Evolutionary conservation across 2,113 vertebrate genomes (phyloP), one percentile per base, ranked within the genome.

Genomic region (Talpa occidentalis): DNA sequence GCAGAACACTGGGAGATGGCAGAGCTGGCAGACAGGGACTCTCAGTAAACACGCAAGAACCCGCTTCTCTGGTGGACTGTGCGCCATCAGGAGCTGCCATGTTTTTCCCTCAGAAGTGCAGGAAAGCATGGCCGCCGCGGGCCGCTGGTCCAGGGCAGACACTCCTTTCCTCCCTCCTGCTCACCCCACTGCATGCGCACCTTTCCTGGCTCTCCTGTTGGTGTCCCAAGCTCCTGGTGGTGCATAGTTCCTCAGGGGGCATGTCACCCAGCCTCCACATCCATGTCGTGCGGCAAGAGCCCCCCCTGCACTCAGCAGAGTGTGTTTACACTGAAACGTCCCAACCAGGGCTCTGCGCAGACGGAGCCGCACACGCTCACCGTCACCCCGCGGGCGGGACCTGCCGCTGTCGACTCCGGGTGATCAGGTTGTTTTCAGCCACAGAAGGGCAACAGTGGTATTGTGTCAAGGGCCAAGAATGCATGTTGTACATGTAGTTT

Each of bases 321-420:
- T 10, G 35, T 32, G 37, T 90, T 56, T 59, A 54, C 59, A 59
- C 85, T 30, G 42, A 14, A 54, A 73, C 70, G 28, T 30, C 67
- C 44, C 1, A 35, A 10, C 12, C 54, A 40, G n/a, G 3, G 17
- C 10, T 30, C 69, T n/a, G 32, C 24, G 10, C 11, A 19, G 32
- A 64, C 56, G 49, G 7, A 37, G 10, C 3, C 10, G 21, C 15
- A 0, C 11, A 0, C 4, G 14, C 28, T 78, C 3, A 40, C 21
- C 16, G 28, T 52, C 8, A 1, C 15, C 0, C 6, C 7, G n/a
- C 4, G 24, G 9, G 1, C 10, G 14, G 49, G 44, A 22, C 79
- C 14, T 2, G 44, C 40, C 35, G 1, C 7, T 1, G 12, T 11
- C 22, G 42, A 32, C 60, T 30, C 47, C 4, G 2, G 4, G 26